Base-by-base conservation (phyloP, 2,797 vertebrate genomes). In the Limnodromus scolopaceus region DNA sequence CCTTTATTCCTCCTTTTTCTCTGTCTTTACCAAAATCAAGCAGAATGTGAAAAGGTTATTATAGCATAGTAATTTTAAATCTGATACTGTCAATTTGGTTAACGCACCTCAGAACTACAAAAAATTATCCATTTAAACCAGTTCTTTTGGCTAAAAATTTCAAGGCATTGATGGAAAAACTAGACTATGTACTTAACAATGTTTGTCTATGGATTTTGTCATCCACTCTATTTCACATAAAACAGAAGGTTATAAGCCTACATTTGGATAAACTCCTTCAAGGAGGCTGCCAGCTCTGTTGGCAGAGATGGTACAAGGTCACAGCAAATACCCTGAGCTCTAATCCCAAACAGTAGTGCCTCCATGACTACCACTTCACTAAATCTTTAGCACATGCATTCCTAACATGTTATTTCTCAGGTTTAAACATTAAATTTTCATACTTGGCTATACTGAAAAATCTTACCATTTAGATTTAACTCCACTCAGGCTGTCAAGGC, bases 321-420 rank as follows among this genome's bases (percentile, higher is more conserved):
- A 74, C 11, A 84, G 78, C 48, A 87, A 94, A 90, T 9, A 39
- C 61, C 85, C 39, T 16, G 51, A 51, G 48, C 76, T 82, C 63
- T 93, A 81, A 97, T 89, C 54, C 83, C 75, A 83, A 96, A 93
- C 87, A 90, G 39, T 30, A 18, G 84, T 5, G 7, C 88, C 45
- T 95, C 96, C 94, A 94, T 88, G 87, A 78, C 58, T 82, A 96
- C 92, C 82, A 94, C 45, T 82, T 70, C 76, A 81, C 48, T 43
- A 86, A 88, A 80, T n/a, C 61, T 84, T 70, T 39, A 75, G 75
- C 32, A 77, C 53, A 43, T 49, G 38, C 70, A 83, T 88, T 96
- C 84, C 78, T 58, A 71, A 49, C 39, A 16, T 11, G 28, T 34
- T 66, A 27, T 61, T 94, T 89, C 72, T 28, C 0, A 4, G 57